Evolutionary conservation across 1,140 invertebrate genomes (phyloP), one percentile per base, ranked within the genome.

Genomic region (Sarcophaga peregrina): DNA sequence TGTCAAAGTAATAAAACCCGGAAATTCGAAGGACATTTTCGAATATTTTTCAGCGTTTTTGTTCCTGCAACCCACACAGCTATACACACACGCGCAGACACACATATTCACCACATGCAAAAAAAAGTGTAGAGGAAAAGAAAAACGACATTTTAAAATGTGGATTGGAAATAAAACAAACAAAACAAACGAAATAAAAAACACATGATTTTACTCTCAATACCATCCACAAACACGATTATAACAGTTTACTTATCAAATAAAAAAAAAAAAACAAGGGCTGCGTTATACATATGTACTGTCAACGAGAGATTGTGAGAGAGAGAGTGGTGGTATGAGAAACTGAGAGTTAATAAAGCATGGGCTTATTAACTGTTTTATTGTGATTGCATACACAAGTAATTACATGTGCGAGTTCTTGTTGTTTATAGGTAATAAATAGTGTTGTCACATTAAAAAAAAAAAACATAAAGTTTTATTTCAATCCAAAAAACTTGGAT

Each of bases 11-110:
- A 47, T 62, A 82, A 80, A 15, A 83, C 83, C 80, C 83, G 83
- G 83, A 83, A 83, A 76, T 82, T 82, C 83, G 83, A 83, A 83
- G 80, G 80, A 83, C 80, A 80, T 83, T 80, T 82, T 83, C 83
- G 83, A 83, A 83, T 54, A 83, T 75, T 83, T 58, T 52, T 48
- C 80, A 74, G 15, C 48, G 10, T 80, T 54, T 54, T 80, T 10
- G 13, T 46, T 76, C 4, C 20, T 74, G 5, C 37, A 74, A n/a
- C 17, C 47, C 75, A 47, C 45, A 47, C 4, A 37, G 25, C 25
- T 37, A 37, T 8, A 46, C 20, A 74, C 72, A 74, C 25, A 37
- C 20, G 9, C 0, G 37, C 17, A 68, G 0, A 1, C 10, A 68
- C 62, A 17, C 6, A 20, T n/a, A 9, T 62, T 17, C n/a, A 17